Percentiles rank a stretch among this genome's conserved stretches.
Conservation (phyloP, 2,113 vertebrate genomes). For the Panurus biarmicus region DNA sequence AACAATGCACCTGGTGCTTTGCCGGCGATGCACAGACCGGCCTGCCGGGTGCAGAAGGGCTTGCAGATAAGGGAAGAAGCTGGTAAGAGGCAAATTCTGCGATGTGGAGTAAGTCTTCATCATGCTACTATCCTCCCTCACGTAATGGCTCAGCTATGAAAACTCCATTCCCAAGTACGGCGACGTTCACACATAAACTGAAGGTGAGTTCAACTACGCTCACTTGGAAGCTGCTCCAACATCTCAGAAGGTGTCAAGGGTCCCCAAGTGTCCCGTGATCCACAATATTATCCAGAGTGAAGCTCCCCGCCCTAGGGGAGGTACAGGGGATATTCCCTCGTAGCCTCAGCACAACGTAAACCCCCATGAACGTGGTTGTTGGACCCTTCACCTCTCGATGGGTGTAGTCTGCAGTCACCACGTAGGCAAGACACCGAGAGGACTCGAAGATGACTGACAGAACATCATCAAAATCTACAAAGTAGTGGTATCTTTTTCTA, state of each 20-base stretch:
- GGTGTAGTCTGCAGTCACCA: not conserved
- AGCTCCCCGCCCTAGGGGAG: not conserved
- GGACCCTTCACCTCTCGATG: too few relatives aligned
- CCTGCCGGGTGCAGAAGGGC: not conserved
- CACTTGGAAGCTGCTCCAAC: not conserved
- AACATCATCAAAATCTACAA: too few relatives aligned
- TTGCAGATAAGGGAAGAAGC: not conserved
- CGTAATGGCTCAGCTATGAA: not conserved
- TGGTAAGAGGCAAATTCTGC: not conserved
- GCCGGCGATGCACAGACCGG: not conserved
- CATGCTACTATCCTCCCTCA: too few relatives aligned
- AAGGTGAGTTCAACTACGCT: not conserved
- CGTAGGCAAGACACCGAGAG: not conserved
- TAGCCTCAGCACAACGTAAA: not conserved
- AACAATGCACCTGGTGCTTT: not conserved
- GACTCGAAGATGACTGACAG: accelerated
- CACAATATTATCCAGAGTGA: not conserved
- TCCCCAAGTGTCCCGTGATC: not conserved
- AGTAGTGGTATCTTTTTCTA: not conserved
- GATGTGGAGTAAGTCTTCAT: not conserved
- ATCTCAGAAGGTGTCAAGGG: not conserved
- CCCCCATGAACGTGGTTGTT: accelerated
- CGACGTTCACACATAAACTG: not conserved
- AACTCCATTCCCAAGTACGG: too few relatives aligned
- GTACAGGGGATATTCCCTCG: too few relatives aligned